Evolutionary conservation across 2,113 vertebrate species (phyloP).

Genomic region (Jaculus jaculus): DNA sequence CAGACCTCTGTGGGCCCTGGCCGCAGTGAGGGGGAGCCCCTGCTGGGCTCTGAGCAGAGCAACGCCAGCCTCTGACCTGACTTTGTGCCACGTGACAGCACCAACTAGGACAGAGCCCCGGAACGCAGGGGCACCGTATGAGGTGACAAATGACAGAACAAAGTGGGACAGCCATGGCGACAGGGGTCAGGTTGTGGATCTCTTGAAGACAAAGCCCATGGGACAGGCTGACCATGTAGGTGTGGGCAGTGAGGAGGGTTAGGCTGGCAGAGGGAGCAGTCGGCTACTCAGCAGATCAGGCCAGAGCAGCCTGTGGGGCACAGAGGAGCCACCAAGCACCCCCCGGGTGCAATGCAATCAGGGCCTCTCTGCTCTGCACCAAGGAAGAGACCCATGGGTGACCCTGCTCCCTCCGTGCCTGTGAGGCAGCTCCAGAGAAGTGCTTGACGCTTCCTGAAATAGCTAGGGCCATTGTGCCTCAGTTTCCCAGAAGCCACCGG

Average conservation of each 20-base stretch:
- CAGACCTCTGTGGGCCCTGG: not conserved
- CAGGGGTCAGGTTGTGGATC: not conserved
- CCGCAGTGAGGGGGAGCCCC: not conserved
- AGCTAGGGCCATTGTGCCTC: not conserved
- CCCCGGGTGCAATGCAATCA: rapidly evolving
- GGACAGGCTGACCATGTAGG: no score
- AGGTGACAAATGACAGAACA: not conserved
- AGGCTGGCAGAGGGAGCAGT: not conserved
- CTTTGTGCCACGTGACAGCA: not conserved
- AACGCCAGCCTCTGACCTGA: not conserved
- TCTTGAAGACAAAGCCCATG: rapidly evolving
- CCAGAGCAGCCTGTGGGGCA: not conserved
- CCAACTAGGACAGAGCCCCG: not conserved
- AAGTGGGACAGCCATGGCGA: no score
- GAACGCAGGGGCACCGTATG: not conserved
- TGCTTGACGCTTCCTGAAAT: not conserved
- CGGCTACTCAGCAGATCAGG: not conserved
- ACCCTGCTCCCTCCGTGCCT: not conserved
- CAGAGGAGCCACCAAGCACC: not conserved
- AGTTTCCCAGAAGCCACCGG: not conserved
- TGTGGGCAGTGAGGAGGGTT: rapidly evolving
- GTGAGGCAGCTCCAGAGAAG: not conserved
- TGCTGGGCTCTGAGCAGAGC: not conserved
- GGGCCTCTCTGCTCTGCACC: not conserved
- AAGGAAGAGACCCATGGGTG: not conserved